These are phyloP conservation scores for Drosophila pallidifrons DNA, from an alignment of 1,140 invertebrate genomes.

Conservation along the genomic window DNA sequence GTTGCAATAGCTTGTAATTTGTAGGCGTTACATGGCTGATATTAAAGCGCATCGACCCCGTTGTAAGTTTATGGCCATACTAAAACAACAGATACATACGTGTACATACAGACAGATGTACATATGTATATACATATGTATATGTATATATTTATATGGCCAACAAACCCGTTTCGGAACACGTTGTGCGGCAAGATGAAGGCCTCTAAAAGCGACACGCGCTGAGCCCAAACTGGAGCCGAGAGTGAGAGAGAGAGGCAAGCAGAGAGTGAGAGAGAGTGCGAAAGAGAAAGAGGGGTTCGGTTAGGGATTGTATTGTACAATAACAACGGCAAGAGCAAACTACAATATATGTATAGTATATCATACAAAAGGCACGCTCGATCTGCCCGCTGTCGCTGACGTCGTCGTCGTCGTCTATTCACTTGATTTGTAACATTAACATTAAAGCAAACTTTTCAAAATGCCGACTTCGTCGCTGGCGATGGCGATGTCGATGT, in stretches of 20 bases:
- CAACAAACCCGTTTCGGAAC: conserved; percentile 74
- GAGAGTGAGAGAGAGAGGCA: not conserved
- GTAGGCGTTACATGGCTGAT: conserved; percentile 12
- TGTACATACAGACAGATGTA: conserved; percentile 1
- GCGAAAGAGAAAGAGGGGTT: conserved; percentile 1
- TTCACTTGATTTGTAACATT: conserved; percentile 79
- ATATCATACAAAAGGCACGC: conserved; percentile 79
- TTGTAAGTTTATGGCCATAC: conserved; percentile 24
- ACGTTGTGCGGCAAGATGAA: conserved; percentile 77
- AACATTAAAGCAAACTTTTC: conserved; percentile 78
- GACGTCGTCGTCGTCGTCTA: conserved; percentile 16
- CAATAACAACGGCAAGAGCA: not conserved
- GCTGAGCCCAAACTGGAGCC: conserved; percentile 50
- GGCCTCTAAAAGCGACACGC: conserved; percentile 71
- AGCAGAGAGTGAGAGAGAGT: conserved; percentile 3
- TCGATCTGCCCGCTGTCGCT: conserved; percentile 61
- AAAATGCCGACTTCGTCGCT: conserved; percentile 67
- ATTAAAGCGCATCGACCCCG: conserved; percentile 19
- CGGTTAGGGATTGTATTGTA: conserved; percentile 48
- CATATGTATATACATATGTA: conserved; percentile 2
- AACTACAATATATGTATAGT: conserved; percentile 21
- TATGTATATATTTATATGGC: conserved; percentile 47
- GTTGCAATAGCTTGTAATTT: not conserved
- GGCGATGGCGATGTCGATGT: conserved; percentile 40
- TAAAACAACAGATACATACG: conserved; percentile 28